Conservation (phyloP, 2,888 invertebrate genomes). For the Gastracanthus pulcherrimus region DNA sequence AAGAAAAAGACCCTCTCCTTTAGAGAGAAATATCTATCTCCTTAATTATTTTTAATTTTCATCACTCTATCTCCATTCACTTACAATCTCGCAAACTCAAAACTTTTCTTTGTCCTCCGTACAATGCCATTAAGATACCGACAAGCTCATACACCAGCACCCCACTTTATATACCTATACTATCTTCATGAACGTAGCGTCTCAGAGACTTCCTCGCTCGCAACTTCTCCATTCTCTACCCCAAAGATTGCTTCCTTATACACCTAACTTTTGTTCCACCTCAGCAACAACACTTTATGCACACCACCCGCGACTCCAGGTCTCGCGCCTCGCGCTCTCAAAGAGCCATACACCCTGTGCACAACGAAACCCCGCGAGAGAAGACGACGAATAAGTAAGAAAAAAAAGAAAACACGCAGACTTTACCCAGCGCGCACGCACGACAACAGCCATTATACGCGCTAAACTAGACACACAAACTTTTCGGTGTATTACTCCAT, state of each 20-base stretch:
- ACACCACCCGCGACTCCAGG: no score
- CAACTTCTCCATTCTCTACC: not conserved
- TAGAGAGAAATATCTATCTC: no score
- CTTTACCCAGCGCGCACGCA: not conserved
- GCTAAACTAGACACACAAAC: constrained; percentile 2
- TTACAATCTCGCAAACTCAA: no score
- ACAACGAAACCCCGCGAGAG: not conserved
- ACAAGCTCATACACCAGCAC: not conserved
- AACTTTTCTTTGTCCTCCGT: no score
- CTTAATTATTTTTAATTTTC: no score
- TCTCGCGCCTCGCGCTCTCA: not conserved
- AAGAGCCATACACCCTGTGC: not conserved
- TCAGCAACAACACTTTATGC: no score
- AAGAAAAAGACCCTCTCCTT: no score
- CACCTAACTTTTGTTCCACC: constrained; percentile 11
- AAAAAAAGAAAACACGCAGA: not conserved
- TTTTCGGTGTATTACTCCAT: not conserved
- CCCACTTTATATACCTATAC: not conserved
- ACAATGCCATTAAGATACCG: not conserved
- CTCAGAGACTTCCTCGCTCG: not conserved
- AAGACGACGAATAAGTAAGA: not conserved
- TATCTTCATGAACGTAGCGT: not conserved
- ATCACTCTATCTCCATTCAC: no score
- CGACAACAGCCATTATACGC: not conserved
- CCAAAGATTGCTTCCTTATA: not conserved